A percentile compares a stretch with the other conserved stretches of the same genome.
Evolutionary conservation across 1,140 invertebrate species (phyloP).

Genomic region (Trichonephila clavipes): DNA sequence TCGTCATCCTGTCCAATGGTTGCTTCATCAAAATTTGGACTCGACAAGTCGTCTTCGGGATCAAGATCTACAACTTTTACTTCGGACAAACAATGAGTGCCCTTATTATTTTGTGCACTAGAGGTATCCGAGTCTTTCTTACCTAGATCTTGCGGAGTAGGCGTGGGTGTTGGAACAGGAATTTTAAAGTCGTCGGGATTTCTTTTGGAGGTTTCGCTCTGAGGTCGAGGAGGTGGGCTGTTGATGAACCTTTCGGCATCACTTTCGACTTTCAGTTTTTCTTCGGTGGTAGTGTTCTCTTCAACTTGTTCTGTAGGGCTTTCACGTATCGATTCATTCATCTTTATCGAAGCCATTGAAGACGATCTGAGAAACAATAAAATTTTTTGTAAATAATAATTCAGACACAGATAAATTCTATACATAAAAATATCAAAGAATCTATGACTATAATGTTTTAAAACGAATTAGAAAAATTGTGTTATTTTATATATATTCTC

Average conservation of each 20-base stretch:
- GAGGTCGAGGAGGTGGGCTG: constrained; percentile 60
- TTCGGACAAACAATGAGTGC: neutral
- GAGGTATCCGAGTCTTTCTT: constrained; percentile 8
- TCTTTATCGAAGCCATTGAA: constrained; percentile 36
- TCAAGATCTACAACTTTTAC: neutral
- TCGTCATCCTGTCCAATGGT: neutral
- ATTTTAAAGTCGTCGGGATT: constrained; percentile 4
- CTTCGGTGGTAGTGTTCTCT: neutral
- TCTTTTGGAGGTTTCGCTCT: constrained; percentile 8
- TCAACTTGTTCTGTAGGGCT: constrained; percentile 59
- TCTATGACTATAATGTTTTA: no score
- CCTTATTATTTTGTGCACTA: neutral
- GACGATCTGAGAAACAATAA: constrained; percentile 6
- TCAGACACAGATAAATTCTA: neutral
- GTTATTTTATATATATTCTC: no score
- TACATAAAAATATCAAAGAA: neutral
- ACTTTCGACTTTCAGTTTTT: constrained; percentile 19
- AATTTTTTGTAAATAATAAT: neutral
- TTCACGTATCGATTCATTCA: constrained; percentile 55
- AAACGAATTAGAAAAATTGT: no score
- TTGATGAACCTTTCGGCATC: neutral
- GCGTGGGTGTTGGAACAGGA: constrained; percentile 57
- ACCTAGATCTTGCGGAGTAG: constrained; percentile 33
- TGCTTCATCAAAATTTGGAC: neutral
- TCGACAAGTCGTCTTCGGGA: neutral